Conservation (phyloP, 2,113 vertebrate genomes). For the Nothobranchius kuhntae region DNA sequence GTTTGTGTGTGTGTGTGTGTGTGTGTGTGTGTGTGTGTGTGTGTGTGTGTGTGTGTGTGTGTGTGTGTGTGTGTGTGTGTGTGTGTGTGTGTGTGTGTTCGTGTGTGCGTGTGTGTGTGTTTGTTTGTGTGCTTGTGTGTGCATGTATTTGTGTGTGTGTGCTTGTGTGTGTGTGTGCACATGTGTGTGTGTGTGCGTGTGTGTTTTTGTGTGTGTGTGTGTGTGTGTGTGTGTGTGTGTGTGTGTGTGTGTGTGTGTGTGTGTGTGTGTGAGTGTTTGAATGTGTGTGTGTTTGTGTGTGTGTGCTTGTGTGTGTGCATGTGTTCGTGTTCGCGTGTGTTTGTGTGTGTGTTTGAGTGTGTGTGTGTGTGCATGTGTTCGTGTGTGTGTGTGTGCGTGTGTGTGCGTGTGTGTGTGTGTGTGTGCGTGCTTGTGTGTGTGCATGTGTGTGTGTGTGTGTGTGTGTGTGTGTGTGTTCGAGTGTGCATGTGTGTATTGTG, state of each 20-base stretch:
- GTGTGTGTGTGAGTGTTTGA: background rate
- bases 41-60: background rate
- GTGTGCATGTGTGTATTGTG: background rate
- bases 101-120: background rate
- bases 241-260: background rate
- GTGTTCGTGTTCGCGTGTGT: background rate
- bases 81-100: background rate
- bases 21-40: background rate
- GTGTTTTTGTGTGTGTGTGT: background rate
- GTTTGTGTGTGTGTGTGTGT: background rate
- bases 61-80: background rate
- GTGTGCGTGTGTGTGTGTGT: background rate
- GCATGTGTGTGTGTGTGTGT: background rate
- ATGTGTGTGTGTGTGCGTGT: background rate
- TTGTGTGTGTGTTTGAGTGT: background rate
- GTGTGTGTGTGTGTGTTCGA: background rate
- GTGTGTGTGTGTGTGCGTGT: background rate
- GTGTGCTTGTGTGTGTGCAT: background rate
- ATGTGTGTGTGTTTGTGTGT: background rate
- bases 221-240: background rate
- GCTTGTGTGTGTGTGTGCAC: background rate
- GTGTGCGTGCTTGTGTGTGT: background rate
- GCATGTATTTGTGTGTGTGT: background rate
- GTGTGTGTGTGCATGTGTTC: background rate
- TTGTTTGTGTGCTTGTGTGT: background rate